phyloP scores from a whole-genome alignment of 2,797 vertebrate species.

The Takifugu ocellatus region DNA sequence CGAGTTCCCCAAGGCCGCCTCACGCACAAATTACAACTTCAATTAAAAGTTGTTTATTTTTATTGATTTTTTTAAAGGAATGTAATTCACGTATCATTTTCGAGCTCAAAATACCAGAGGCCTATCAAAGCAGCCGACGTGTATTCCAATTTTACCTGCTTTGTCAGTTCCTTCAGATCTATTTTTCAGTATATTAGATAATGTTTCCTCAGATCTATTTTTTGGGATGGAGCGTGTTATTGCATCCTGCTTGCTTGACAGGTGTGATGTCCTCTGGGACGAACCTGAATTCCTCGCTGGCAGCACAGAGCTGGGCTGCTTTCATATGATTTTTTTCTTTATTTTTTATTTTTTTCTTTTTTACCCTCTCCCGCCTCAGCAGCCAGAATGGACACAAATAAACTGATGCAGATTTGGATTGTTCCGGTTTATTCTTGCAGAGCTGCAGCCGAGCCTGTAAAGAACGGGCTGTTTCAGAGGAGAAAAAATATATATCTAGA shows the following conservation, averaged over 20 bases:
- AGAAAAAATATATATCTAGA: neutral
- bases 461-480: neutral
- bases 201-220: constrained; percentile 66
- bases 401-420: constrained; percentile 48
- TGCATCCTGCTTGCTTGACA: constrained; percentile 66
- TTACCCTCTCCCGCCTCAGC: constrained; percentile 28
- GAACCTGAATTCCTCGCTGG: constrained; percentile 64
- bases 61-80: too few relatives aligned
- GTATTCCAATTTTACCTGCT: constrained; percentile 53
- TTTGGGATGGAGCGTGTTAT: constrained; percentile 54
- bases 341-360: constrained; percentile 13
- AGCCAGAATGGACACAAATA: constrained; percentile 55
- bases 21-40: neutral
- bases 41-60: constrained; percentile 20
- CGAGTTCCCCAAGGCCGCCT: constrained; percentile 1
- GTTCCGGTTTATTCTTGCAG: constrained; percentile 18
- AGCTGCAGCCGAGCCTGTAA: neutral
- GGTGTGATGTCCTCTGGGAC: constrained; percentile 72
- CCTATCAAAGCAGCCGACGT: constrained; percentile 49
- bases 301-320: constrained; percentile 41
- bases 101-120: constrained; percentile 42
- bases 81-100: neutral
- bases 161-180: constrained; percentile 60
- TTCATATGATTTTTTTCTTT: constrained; percentile 3
- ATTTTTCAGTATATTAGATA: constrained; percentile 68